These are phyloP conservation scores for Dryomyza anilis DNA, from an alignment of 2,888 invertebrate species.

Conservation along the genomic window DNA sequence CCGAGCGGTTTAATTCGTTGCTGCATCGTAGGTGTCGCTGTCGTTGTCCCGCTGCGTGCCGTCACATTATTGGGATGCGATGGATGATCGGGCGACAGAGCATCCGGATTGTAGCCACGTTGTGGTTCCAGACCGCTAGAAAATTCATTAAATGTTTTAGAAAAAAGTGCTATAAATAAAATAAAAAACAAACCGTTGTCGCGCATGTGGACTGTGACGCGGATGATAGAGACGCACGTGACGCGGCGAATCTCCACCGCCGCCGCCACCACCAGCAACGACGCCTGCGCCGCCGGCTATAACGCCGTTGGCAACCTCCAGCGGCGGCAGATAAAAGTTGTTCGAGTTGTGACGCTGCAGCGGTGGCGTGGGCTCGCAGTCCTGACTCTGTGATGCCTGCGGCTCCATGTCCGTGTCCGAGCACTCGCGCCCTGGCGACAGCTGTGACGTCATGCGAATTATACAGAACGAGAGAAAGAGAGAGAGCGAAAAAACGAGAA, in stretches of 20 bases:
- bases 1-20: conserved; percentile 89
- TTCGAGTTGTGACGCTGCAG: conserved; percentile 84
- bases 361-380: conserved; percentile 91
- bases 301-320: conserved; percentile 55
- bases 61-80: conserved; percentile 55
- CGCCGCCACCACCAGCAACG: conserved; percentile 40
- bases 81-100: conserved; percentile 67
- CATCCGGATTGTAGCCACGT: conserved; percentile 68
- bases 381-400: conserved; percentile 86
- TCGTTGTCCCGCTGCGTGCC: conserved; percentile 63
- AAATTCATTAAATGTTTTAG: too few relatives aligned
- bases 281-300: conserved; percentile 46
- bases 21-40: conserved; percentile 81
- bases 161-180: background rate
- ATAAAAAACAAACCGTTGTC: conserved; percentile 70
- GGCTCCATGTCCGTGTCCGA: conserved; percentile 86
- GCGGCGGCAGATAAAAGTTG: conserved; percentile 84
- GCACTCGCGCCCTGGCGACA: conserved; percentile 82
- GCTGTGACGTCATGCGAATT: conserved; percentile 62
- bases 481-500: too few relatives aligned
- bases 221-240: conserved; percentile 63
- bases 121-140: conserved; percentile 69
- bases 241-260: conserved; percentile 64
- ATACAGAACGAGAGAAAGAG: conserved; percentile 15
- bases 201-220: conserved; percentile 80